These are phyloP conservation scores for Drosophila percnosoma DNA, from an alignment of 2,888 invertebrate species.

Conservation along the genomic window DNA sequence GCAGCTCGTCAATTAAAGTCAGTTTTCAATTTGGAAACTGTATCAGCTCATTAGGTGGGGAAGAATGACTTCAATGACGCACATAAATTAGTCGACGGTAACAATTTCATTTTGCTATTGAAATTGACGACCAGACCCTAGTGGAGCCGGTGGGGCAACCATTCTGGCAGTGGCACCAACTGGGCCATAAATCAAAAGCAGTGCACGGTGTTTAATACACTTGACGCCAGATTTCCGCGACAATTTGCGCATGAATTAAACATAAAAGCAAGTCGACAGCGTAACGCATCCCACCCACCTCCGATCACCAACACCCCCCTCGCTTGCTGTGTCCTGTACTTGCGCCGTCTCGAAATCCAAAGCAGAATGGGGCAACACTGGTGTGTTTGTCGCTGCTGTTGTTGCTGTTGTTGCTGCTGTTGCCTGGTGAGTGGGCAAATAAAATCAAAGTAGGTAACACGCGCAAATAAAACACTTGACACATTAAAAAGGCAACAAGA, in stretches of 20 bases:
- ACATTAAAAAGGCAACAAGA: conserved; percentile 75
- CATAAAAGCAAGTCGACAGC: conserved; percentile 72
- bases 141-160: conserved; percentile 3
- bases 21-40: conserved; percentile 33
- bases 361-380: conserved; percentile 15
- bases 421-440: conserved; percentile 64
- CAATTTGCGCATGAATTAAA: conserved; percentile 79
- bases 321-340: not conserved
- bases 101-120: conserved; percentile 71
- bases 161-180: conserved; percentile 61
- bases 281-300: conserved; percentile 39
- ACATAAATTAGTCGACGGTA: conserved; percentile 70
- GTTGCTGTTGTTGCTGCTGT: not conserved
- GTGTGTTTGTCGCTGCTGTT: conserved; percentile 12
- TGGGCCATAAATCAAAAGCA: conserved; percentile 77
- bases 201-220: conserved; percentile 73
- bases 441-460: conserved; percentile 80
- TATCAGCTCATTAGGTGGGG: conserved; percentile 58
- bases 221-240: conserved; percentile 79
- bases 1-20: not conserved
- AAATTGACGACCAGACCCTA: conserved; percentile 63
- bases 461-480: conserved; percentile 80
- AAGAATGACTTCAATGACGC: conserved; percentile 46
- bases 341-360: conserved; percentile 16
- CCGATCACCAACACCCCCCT: not conserved